A percentile compares a stretch with the other conserved stretches of the same genome.
Conservation (phyloP, 2,113 vertebrate species). For the Gymnocephalus cernua region DNA sequence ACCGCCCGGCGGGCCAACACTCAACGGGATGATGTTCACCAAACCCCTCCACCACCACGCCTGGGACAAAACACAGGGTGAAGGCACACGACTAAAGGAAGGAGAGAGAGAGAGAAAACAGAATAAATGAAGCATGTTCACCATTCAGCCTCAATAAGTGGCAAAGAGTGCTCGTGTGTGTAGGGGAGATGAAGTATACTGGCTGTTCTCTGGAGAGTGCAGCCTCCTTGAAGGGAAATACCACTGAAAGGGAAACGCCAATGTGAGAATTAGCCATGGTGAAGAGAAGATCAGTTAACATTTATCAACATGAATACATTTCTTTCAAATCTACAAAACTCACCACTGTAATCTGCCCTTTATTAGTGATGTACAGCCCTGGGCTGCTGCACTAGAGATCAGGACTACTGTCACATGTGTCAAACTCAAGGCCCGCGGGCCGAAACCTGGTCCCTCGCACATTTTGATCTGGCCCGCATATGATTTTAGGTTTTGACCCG, state of each 20-base stretch:
- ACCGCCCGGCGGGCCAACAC: slow-evolving; percentile 15
- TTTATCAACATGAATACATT: slow-evolving; percentile 15
- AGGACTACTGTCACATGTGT: too few relatives aligned
- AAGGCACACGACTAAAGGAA: background rate
- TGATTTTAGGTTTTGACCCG: too few relatives aligned
- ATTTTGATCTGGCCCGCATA: too few relatives aligned
- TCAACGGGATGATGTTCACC: slow-evolving; percentile 44
- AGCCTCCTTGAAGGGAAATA: slow-evolving; percentile 21
- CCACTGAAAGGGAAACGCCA: slow-evolving; percentile 7
- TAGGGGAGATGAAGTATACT: background rate
- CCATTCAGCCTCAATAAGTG: slow-evolving; percentile 23
- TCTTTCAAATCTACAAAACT: background rate
- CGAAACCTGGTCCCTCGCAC: too few relatives aligned
- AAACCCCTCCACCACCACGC: slow-evolving; percentile 11
- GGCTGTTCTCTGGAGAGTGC: background rate
- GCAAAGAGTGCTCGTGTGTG: background rate
- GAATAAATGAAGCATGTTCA: slow-evolving; percentile 39
- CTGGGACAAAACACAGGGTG: background rate
- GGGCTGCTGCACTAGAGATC: background rate
- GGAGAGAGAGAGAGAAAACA: slow-evolving; percentile 29
- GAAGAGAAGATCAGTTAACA: slow-evolving; percentile 1
- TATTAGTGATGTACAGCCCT: background rate
- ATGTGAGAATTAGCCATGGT: background rate
- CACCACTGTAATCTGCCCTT: background rate
- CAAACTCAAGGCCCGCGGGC: too few relatives aligned